Percentiles rank a stretch among this genome's conserved stretches.
Conservation (phyloP, 2,888 invertebrate genomes). For the Lycocerus yunnanus region DNA sequence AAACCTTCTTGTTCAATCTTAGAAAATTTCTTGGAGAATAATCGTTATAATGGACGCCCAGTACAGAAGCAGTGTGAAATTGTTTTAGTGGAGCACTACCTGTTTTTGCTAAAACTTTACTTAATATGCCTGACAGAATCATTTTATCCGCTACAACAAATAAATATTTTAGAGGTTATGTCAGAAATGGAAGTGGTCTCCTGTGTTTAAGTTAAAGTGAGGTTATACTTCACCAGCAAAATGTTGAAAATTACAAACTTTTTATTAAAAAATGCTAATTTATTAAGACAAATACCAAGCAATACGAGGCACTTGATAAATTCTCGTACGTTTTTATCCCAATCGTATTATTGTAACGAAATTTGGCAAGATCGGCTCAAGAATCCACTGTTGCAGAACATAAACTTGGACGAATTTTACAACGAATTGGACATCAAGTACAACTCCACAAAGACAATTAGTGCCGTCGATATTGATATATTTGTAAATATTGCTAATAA, state of each 20-base stretch:
- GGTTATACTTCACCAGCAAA: conserved; percentile 11
- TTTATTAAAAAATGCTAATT: conserved; percentile 1
- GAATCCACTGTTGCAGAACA: conserved; percentile 62
- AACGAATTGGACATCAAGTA: conserved; percentile 71
- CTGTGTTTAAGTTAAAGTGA: background rate
- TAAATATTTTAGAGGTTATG: background rate
- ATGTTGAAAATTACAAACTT: conserved; percentile 11
- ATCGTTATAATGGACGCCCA: conserved; percentile 18
- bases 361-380: conserved; percentile 71
- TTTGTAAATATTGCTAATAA: conserved; percentile 72
- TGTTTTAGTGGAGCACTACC: background rate
- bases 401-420: conserved; percentile 72
- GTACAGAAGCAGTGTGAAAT: background rate
- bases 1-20: conserved; percentile 73
- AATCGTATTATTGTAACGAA: conserved; percentile 72
- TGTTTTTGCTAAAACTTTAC: background rate
- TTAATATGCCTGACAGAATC: background rate
- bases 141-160: background rate
- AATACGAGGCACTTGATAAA: background rate
- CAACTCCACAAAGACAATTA: conserved; percentile 64
- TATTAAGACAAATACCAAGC: background rate
- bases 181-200: background rate
- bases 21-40: conserved; percentile 63
- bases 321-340: conserved; percentile 65
- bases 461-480: conserved; percentile 82